Evolutionary conservation across 1,140 invertebrate species (phyloP).

Genomic region (Phenacoccus solenopsis): DNA sequence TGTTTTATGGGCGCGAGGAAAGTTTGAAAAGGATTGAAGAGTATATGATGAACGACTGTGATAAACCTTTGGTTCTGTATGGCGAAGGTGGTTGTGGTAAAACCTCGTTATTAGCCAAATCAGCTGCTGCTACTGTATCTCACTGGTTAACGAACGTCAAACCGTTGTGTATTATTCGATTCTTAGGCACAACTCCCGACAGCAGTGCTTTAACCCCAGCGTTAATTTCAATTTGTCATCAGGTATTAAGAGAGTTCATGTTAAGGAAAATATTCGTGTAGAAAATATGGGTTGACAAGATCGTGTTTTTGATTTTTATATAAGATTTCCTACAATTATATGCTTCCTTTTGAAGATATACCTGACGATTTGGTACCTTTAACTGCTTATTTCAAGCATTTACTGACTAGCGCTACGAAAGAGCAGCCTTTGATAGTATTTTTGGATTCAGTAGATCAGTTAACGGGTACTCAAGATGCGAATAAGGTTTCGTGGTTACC

Average conservation of each 20-base stretch:
- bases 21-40: conserved; percentile 65
- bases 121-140: conserved; percentile 58
- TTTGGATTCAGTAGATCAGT: conserved; percentile 85
- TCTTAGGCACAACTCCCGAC: conserved; percentile 93
- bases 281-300: too few species aligned
- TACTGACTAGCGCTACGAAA: conserved; percentile 64
- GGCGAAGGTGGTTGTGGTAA: conserved; percentile 96
- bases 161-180: conserved; percentile 80
- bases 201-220: conserved; percentile 88
- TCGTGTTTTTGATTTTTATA: conserved; percentile 27
- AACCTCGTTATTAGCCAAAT: conserved; percentile 88
- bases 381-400: conserved; percentile 88
- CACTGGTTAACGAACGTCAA: conserved; percentile 54
- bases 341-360: conserved; percentile 80
- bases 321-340: conserved; percentile 90
- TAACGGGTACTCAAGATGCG: conserved; percentile 85
- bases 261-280: too few species aligned
- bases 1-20: conserved; percentile 88
- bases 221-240: conserved; percentile 88
- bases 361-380: conserved; percentile 91
- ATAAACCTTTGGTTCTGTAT: conserved; percentile 84
- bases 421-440: conserved; percentile 78
- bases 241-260: too few species aligned
- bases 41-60: conserved; percentile 73
- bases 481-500: conserved; percentile 96